Percentiles rank a stretch among this genome's conserved stretches.
phyloP scores from a whole-genome alignment of 2,888 invertebrate genomes.

The Carabus problematicus region DNA sequence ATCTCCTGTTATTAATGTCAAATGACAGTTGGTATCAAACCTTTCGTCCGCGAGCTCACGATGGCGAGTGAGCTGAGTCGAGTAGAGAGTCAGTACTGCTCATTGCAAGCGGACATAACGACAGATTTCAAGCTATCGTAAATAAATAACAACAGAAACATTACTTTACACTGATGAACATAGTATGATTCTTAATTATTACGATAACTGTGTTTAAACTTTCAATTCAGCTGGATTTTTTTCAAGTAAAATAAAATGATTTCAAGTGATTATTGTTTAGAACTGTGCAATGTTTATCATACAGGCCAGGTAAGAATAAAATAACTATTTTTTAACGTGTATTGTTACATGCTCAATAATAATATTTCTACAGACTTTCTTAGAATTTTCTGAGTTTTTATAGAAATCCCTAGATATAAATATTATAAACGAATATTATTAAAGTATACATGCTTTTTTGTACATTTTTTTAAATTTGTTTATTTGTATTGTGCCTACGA shows the following conservation, averaged over 20 bases:
- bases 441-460: too few species aligned
- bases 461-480: too few species aligned
- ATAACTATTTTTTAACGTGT: too few species aligned
- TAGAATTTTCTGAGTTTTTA: too few species aligned
- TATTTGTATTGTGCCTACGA: too few species aligned
- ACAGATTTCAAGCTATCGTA: not conserved
- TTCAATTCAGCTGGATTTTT: constrained; percentile 3
- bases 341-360: too few species aligned
- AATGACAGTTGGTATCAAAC: constrained; percentile 4
- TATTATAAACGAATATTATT: too few species aligned
- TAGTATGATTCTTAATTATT: constrained; percentile 7
- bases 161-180: not conserved
- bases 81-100: constrained; percentile 11
- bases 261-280: constrained; percentile 84
- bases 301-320: constrained; percentile 77
- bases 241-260: constrained; percentile 66
- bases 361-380: too few species aligned
- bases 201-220: constrained; percentile 2
- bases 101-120: not conserved
- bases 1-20: too few species aligned
- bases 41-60: constrained; percentile 5
- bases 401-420: too few species aligned
- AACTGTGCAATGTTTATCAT: constrained; percentile 87
- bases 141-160: constrained; percentile 2
- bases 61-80: too few species aligned